phyloP scores from a whole-genome alignment of 2,888 invertebrate species.

The Cerastis rubricosa region DNA sequence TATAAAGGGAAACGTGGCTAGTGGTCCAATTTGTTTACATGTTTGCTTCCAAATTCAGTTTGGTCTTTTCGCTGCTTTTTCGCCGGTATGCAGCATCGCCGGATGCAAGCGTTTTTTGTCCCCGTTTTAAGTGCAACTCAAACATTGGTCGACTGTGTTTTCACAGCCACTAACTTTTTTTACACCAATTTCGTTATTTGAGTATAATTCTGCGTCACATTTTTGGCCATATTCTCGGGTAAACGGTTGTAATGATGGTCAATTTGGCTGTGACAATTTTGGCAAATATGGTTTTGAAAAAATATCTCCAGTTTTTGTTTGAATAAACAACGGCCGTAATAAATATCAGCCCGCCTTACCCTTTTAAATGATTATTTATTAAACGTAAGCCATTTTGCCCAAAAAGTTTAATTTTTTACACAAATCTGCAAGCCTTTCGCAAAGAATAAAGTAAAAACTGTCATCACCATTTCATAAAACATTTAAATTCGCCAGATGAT shows the following conservation, averaged over 20 bases:
- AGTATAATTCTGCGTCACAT: constrained; percentile 61
- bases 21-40: constrained; percentile 64
- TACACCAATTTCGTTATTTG: constrained; percentile 65
- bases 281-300: constrained; percentile 34
- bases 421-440: neutral
- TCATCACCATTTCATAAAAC: constrained; percentile 44
- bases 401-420: neutral
- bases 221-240: constrained; percentile 61
- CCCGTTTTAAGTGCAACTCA: constrained; percentile 81
- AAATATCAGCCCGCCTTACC: neutral
- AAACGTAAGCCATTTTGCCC: neutral
- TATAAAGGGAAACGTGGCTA: constrained; percentile 40
- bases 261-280: constrained; percentile 33
- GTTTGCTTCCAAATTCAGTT: constrained; percentile 83
- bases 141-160: constrained; percentile 77
- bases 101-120: constrained; percentile 81
- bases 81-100: constrained; percentile 81
- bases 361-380: constrained; percentile 8
- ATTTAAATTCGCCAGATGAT: constrained; percentile 59
- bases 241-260: constrained; percentile 47
- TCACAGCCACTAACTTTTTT: constrained; percentile 69
- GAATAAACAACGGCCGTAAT: neutral
- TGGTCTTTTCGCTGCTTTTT: constrained; percentile 84
- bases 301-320: neutral
- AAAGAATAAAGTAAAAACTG: constrained; percentile 29